These are phyloP conservation scores for Baronia brevicornis DNA, from an alignment of 2,888 invertebrate genomes.

Conservation along the genomic window DNA sequence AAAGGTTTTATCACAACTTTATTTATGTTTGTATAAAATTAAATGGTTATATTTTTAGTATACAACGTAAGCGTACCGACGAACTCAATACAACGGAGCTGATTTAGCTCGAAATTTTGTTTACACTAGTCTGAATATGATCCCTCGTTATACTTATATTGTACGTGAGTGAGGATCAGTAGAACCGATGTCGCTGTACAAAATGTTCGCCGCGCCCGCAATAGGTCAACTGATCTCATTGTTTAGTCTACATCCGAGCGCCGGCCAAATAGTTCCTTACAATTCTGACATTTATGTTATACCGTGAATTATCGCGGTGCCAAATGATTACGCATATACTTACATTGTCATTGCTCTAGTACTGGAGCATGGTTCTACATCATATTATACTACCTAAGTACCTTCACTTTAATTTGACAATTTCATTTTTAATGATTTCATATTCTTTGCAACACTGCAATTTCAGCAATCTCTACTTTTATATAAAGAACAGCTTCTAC, in stretches of 20 bases:
- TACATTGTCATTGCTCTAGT: too few relatives aligned
- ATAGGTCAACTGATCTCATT: slow-evolving; percentile 62
- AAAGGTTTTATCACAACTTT: neutral
- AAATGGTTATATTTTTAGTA: too few relatives aligned
- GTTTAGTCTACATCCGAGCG: slow-evolving; percentile 63
- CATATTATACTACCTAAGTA: too few relatives aligned
- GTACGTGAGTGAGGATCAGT: slow-evolving; percentile 5
- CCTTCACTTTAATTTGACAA: too few relatives aligned
- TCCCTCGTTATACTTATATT: too few relatives aligned
- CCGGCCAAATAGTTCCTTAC: slow-evolving; percentile 35
- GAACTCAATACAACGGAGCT: slow-evolving; percentile 3
- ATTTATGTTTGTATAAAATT: slow-evolving; percentile 17
- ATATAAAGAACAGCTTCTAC: too few relatives aligned
- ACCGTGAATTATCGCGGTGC: too few relatives aligned
- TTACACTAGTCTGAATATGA: slow-evolving; percentile 11
- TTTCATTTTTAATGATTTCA: too few relatives aligned
- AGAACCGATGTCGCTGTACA: slow-evolving; percentile 43
- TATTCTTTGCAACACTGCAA: too few relatives aligned
- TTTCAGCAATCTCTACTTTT: too few relatives aligned
- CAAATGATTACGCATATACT: too few relatives aligned
- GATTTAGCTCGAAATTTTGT: slow-evolving; percentile 10
- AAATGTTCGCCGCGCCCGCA: slow-evolving; percentile 26
- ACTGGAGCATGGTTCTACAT: too few relatives aligned
- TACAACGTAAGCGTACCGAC: slow-evolving; percentile 1
- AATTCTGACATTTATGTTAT: slow-evolving; percentile 13